Base-by-base conservation (phyloP, 2,797 vertebrate species). In the Acanthopagrus latus region DNA sequence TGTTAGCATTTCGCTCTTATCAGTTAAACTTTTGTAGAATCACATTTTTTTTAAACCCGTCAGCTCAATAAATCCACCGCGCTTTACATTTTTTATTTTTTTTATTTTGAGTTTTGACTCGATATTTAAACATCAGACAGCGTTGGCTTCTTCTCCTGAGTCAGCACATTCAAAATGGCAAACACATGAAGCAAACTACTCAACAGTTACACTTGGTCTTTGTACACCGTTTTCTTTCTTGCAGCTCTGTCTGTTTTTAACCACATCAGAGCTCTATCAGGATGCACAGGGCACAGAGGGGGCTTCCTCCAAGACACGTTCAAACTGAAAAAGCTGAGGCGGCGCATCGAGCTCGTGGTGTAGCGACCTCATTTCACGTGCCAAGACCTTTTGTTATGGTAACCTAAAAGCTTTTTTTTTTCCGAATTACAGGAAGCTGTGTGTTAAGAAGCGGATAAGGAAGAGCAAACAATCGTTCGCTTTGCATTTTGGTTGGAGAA, bases 221-320 rank as follows among this genome's bases (percentile, higher is more conserved):
- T 7, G 25, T 11, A 56, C 0, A 0, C 17, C 46, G 13, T 59
- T 20, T 59, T 20, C 3, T 25, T 5, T 6, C 33, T 67, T 67
- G 0, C 2, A 4, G 14, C 3, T 63, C 14, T 41, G 10, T 46
- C 14, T 33, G 21, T 23, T 27, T 64, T 38, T 11, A 7, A 71
- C 82, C 83, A 81, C 86, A 85, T 71, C 65, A 86, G 73, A 81
- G 67, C 41, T 10, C 13, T n/a, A 16, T 11, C 14, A 69, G 51
- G 7, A 44, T 69, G 18, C 57, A 68, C 10, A 48, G 10, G 14
- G 11, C 11, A 0, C 0, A 2, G 1, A 29, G 20, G 17, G 7
- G 10, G 0, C 38, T 63, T 71, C 8, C 18, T 23, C 13, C 13
- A 27, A 29, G 29, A 50, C 25, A 16, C 18, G 33, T 38, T 64